Base-by-base conservation (phyloP, 2,888 invertebrate species). In the Camptogramma bilineatum region DNA sequence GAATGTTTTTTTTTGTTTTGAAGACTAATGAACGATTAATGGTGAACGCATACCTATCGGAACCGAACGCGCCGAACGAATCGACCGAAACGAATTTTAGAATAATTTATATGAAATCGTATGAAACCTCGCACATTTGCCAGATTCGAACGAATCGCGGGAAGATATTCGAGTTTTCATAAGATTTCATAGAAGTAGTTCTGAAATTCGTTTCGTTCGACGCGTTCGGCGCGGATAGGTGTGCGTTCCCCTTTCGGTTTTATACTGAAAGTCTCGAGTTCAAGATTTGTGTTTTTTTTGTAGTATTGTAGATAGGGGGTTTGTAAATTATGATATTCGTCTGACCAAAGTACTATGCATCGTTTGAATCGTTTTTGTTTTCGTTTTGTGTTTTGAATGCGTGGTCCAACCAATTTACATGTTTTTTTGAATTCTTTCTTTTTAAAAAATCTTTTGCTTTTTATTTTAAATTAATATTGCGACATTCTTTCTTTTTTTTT, bases 331-430 rank as follows among this genome's bases (percentile, higher is more conserved):
- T 55, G 56, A 52, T 68, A 68, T 68, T 70, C 50, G 52, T 67
- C 70, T 72, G 66, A 70, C 68, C 59, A 42, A 57, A 53, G 48
- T 51, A 60, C 52, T 59, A 63, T 69, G 67, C 73, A 70, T 72
- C 69, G 64, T 73, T 72, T 64, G 47, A 62, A 56, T 52, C 42
- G 18, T 52, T 67, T 62, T 68, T 51, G 5, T 48, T 39, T 60
- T 51, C 19, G 10, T 75, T 72, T 82, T 78, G 71, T 76, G 70
- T 73, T 72, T 74, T 71, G 70, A 78, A 78, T 72, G 67, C 64
- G 78, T 80, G 77, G 77, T 88, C 85, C 85, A 87, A 77, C 86
- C 83, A 78, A 86, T 86, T 82, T 78, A 51, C 73, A 44, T 8
- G 8, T 17, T 17, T 42, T 16, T 42, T 7, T 17, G 10, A n/a